These are phyloP conservation scores for Heliconius nattereri DNA, from an alignment of 1,140 invertebrate genomes.

Conservation along the genomic window DNA sequence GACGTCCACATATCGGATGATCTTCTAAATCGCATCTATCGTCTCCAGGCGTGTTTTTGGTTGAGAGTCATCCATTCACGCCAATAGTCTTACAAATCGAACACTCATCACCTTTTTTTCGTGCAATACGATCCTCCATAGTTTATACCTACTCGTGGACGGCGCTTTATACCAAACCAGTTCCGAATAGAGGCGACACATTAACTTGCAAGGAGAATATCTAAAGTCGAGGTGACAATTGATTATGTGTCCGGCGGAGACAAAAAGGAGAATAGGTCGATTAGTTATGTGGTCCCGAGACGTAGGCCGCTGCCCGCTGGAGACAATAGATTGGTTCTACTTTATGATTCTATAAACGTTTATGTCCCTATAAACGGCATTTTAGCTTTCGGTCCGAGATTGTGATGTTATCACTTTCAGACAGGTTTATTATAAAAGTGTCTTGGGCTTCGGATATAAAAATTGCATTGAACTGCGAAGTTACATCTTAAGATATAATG, in stretches of 20 bases:
- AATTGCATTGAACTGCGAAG: slow-evolving; percentile 17
- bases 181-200: slow-evolving; percentile 66
- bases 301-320: slow-evolving; percentile 61
- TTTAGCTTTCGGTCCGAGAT: slow-evolving; percentile 71
- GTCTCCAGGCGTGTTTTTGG: slow-evolving; percentile 48
- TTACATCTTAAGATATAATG: slow-evolving; percentile 16
- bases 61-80: slow-evolving; percentile 62
- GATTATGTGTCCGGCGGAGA: slow-evolving; percentile 68
- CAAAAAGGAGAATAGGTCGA: slow-evolving; percentile 77
- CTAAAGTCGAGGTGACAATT: slow-evolving; percentile 74
- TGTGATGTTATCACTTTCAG: slow-evolving; percentile 70
- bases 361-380: slow-evolving; percentile 76
- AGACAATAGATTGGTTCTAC: slow-evolving; percentile 77
- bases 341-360: slow-evolving; percentile 81
- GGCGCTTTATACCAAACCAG: slow-evolving; percentile 67
- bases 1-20: slow-evolving; percentile 48
- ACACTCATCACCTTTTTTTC: slow-evolving; percentile 78
- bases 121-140: slow-evolving; percentile 75
- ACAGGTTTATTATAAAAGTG: slow-evolving; percentile 67
- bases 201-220: slow-evolving; percentile 65
- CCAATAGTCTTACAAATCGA: slow-evolving; percentile 58
- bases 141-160: slow-evolving; percentile 57
- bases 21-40: slow-evolving; percentile 66
- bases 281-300: slow-evolving; percentile 70
- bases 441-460: slow-evolving; percentile 21